Evolutionary conservation across 2,888 invertebrate genomes (phyloP), one percentile per base, ranked within the genome.

Genomic region (Arge pagana): DNA sequence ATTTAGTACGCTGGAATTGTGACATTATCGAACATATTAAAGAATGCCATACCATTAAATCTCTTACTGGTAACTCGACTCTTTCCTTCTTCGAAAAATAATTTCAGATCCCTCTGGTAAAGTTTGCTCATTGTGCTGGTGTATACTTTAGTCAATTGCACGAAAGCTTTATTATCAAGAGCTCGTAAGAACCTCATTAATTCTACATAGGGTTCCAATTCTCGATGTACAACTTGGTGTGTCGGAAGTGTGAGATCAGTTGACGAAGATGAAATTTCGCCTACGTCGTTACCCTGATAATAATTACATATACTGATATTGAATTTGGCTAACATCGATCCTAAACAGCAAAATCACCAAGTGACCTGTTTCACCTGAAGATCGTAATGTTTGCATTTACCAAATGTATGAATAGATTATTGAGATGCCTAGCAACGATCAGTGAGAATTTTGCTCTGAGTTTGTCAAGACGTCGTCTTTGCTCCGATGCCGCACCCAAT

Each of bases 371-470:
- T 36, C 7, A 10, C 7, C 15, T 10, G 10, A 5, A 7, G 21
- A 24, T 30, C 11, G n/a, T n/a, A n/a, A n/a, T n/a, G n/a, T n/a
- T n/a, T n/a, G n/a, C n/a, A n/a, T n/a, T n/a, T 65, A 75, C 96
- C 80, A 95, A 86, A 79, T 97, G 95, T 67, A 96, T 93, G 64
- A 98, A 94, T 45, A 94, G 82, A 80, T 97, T 96, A 75, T 96
- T 96, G 43, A 98, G 82, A 76, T 97, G 95, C 15, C 95, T 85
- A 54, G 90, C 89, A 48, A 97, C 85, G 36, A 89, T 86, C 50
- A 88, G 85, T 1, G 93, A 89, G 74, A 94, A 93, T 72, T 87
- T 87, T 28, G 84, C 84, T 68, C 87, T 86, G 67, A 89, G 83
- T 68, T 88, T 89, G 57, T 89, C 88, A 60, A 92, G 86, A 36